Base-by-base conservation (phyloP, 1,140 invertebrate species). In the Anastrepha ludens region DNA sequence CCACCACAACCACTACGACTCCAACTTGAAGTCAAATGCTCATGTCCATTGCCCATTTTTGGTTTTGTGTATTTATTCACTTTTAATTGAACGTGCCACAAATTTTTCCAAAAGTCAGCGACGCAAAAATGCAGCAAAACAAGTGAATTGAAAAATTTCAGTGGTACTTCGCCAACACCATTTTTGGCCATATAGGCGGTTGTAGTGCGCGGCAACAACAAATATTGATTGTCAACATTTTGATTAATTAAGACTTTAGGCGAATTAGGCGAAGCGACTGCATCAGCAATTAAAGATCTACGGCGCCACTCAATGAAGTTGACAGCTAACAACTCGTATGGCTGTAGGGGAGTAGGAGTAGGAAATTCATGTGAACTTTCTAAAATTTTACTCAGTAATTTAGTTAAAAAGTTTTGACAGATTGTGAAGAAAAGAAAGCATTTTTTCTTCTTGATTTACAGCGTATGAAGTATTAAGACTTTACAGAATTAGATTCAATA, bases 191-290 rank as follows among this genome's bases (percentile, higher is more conserved):
- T 11, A 81, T 55, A 55, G 74, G 74, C n/a, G 74, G 44, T n/a
- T 58, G 55, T n/a, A 81, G 17, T 15, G 20, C 2, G 41, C 9
- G 17, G 11, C 11, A 58, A 81, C 41, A 58, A 81, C 15, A 55
- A 81, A 81, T 11, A 81, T 81, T 81, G 74, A 81, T 81, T 81
- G 74, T 81, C 74, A 81, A 50, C 74, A 58, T n/a, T 81, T 81
- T 81, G 44, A 81, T 81, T 81, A 81, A 81, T 81, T 81, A 81
- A 81, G 74, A 81, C 74, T 81, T 81, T n/a, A 81, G 74, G n/a
- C 74, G 74, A 81, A 17, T 81, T 15, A 81, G 74, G 74, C 9
- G 44, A 50, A 55, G 47, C 74, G 55, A 20, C n/a, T 17, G 2
- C 20, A 41, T 8, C 4, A 41, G 44, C 47, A 81, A 81, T 81